Evolutionary conservation across 2,113 vertebrate species (phyloP).

Genomic region (Callipepla squamata): DNA sequence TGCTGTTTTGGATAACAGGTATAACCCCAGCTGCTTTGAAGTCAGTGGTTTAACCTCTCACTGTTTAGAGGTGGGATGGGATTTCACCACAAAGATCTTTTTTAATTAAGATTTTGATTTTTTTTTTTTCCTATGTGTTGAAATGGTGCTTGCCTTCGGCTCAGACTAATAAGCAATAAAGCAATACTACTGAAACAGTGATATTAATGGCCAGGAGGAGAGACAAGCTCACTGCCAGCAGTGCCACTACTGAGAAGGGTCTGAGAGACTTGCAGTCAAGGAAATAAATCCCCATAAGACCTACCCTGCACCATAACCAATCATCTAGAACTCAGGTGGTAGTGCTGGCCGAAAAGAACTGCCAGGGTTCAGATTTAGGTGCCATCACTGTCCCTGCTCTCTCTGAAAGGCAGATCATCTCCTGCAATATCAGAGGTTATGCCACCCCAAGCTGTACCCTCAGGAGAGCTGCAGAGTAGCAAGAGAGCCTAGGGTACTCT

Average conservation of each 20-base stretch:
- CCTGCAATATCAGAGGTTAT: not conserved
- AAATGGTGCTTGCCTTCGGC: not conserved
- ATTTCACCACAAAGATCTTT: not conserved
- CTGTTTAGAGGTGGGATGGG: not conserved
- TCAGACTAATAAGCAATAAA: not conserved
- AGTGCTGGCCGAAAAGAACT: not conserved
- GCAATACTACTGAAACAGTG: not conserved
- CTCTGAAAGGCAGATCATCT: not conserved
- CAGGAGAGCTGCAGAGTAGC: not conserved
- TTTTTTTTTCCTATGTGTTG: fast-evolving
- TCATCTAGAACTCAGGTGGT: not conserved
- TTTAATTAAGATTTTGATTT: not conserved
- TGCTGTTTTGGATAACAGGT: not conserved
- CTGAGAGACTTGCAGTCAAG: not conserved
- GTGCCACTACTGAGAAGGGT: not conserved
- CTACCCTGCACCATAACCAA: not conserved
- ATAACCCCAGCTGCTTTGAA: not conserved
- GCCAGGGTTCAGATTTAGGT: not conserved
- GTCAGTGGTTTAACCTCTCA: not conserved
- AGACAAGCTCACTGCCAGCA: not conserved
- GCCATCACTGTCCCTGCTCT: not conserved
- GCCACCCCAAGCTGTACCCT: not conserved
- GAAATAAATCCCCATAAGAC: not conserved
- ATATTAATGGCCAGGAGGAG: not conserved
- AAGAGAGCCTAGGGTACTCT: not conserved